phyloP scores from a whole-genome alignment of 2,888 invertebrate species.

The Sarcophaga carnaria region DNA sequence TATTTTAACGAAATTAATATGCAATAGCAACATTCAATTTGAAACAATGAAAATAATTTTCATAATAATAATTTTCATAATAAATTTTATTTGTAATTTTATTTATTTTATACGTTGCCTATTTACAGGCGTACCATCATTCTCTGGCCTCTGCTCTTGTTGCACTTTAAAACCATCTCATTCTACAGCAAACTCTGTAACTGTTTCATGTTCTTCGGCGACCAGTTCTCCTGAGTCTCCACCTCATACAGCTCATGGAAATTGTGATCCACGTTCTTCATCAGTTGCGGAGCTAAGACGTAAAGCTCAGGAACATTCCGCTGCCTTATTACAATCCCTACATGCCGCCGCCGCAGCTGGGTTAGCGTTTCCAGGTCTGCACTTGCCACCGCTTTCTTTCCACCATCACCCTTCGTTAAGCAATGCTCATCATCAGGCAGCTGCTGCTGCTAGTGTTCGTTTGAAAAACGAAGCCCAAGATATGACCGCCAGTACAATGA shows the following conservation, averaged over 20 bases:
- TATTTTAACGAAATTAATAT: slow-evolving; percentile 42
- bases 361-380: slow-evolving; percentile 82
- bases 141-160: slow-evolving; percentile 90
- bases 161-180: slow-evolving; percentile 87
- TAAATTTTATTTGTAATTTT: slow-evolving; percentile 11
- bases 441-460: slow-evolving; percentile 71
- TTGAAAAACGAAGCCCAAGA: slow-evolving; percentile 81
- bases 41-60: slow-evolving; percentile 25
- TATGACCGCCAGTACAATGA: slow-evolving; percentile 81
- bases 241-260: slow-evolving; percentile 74
- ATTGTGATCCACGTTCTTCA: slow-evolving; percentile 87
- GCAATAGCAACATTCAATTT: neutral
- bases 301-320: slow-evolving; percentile 97
- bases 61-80: slow-evolving; percentile 1
- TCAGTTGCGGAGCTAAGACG: slow-evolving; percentile 95
- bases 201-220: slow-evolving; percentile 77
- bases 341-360: slow-evolving; percentile 84
- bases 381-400: slow-evolving; percentile 82
- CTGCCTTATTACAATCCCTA: slow-evolving; percentile 90
- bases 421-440: slow-evolving; percentile 70
- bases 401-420: slow-evolving; percentile 79
- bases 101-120: neutral
- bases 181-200: slow-evolving; percentile 78
- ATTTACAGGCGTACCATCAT: slow-evolving; percentile 83
- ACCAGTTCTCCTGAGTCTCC: slow-evolving; percentile 79